A percentile compares a stretch with the other conserved stretches of the same genome.
These are phyloP conservation scores for Myripristis murdjan DNA, from an alignment of 2,797 vertebrate species.

Conservation along the genomic window DNA sequence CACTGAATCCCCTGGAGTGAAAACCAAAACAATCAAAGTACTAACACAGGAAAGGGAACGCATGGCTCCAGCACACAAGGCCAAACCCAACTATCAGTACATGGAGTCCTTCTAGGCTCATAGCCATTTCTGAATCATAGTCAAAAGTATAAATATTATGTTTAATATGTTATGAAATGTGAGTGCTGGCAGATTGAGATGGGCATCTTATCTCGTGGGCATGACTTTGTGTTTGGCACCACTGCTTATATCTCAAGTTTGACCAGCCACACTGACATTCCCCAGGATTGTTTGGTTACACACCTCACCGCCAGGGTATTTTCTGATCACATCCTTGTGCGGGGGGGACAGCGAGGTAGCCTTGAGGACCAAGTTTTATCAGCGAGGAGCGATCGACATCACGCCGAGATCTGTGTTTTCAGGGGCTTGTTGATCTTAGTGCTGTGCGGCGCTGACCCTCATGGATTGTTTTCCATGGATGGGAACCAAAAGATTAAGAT, in stretches of 20 bases:
- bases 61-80: constrained; percentile 53
- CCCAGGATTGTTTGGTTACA: constrained; percentile 25
- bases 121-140: neutral
- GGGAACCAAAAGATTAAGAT: constrained; percentile 83
- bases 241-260: constrained; percentile 3
- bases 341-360: constrained; percentile 6
- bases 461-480: constrained; percentile 80
- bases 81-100: neutral
- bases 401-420: constrained; percentile 38
- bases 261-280: constrained; percentile 8
- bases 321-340: neutral
- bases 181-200: constrained; percentile 11
- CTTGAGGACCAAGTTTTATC: constrained; percentile 50
- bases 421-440: constrained; percentile 43
- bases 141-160: constrained; percentile 20
- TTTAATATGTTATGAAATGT: constrained; percentile 30
- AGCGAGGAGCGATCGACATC: constrained; percentile 49
- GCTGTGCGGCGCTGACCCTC: constrained; percentile 62
- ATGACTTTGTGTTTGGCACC: constrained; percentile 21
- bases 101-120: constrained; percentile 13
- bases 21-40: constrained; percentile 71
- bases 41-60: constrained; percentile 69
- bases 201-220: constrained; percentile 33
- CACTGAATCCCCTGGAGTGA: constrained; percentile 57
- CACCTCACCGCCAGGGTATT: constrained; percentile 19